Conservation (phyloP, 2,888 invertebrate species). For the Drosophila phalerata region DNA sequence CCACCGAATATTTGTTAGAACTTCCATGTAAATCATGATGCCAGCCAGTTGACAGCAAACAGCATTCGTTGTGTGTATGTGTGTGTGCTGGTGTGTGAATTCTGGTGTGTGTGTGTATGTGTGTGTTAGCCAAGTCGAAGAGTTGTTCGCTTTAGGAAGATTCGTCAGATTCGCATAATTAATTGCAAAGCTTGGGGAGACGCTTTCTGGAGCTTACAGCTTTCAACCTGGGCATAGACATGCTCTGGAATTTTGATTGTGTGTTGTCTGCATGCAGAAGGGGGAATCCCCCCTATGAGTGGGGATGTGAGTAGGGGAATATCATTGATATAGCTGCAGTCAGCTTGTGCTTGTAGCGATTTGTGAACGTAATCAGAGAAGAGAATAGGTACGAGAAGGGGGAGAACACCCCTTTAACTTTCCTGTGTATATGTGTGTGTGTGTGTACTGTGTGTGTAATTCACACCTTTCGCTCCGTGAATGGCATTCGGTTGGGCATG, state of each 20-base stretch:
- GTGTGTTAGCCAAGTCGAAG: conserved; percentile 69
- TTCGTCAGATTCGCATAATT: conserved; percentile 84
- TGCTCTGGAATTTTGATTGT: conserved; percentile 82
- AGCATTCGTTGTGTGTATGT: conserved; percentile 36
- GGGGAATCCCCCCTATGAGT: background rate
- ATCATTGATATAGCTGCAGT: conserved; percentile 51
- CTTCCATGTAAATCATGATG: conserved; percentile 79
- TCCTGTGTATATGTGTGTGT: conserved; percentile 5
- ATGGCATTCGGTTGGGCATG: conserved; percentile 71
- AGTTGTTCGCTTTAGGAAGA: conserved; percentile 77
- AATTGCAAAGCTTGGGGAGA: conserved; percentile 79
- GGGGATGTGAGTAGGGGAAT: background rate
- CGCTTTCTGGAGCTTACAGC: conserved; percentile 56
- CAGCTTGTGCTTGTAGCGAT: conserved; percentile 68
- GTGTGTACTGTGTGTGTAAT: conserved; percentile 22
- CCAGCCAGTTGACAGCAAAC: conserved; percentile 77
- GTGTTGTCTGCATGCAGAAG: conserved; percentile 53
- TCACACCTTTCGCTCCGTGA: conserved; percentile 63
- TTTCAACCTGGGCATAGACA: conserved; percentile 56
- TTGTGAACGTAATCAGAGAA: conserved; percentile 82
- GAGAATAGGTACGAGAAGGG: conserved; percentile 11
- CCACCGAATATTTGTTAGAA: conserved; percentile 33
- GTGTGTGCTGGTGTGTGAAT: conserved; percentile 23
- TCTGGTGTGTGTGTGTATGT: conserved; percentile 10
- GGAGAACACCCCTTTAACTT: conserved; percentile 25